A percentile compares a stretch with the other conserved stretches of the same genome.
Conservation (phyloP, 1,140 invertebrate genomes). For the Drosophila burlai region DNA sequence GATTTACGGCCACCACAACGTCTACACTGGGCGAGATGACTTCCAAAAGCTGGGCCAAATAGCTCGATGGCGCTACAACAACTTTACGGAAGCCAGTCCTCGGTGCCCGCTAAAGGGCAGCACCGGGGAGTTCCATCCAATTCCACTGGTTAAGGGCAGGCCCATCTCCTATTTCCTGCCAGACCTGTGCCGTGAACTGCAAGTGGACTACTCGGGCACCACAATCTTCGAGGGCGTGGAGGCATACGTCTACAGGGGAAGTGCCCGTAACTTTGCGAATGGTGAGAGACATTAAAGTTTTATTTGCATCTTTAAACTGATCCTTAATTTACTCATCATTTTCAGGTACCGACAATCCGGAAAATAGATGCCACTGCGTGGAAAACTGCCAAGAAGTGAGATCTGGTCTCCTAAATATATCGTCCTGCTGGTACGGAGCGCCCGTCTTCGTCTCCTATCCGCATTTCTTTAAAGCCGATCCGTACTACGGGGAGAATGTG, state of each 20-base stretch:
- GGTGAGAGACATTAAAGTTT: slow-evolving; percentile 83
- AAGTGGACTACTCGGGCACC: slow-evolving; percentile 87
- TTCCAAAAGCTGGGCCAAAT: slow-evolving; percentile 88
- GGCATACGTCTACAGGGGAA: slow-evolving; percentile 87
- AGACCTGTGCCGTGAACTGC: slow-evolving; percentile 89
- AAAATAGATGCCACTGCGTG: slow-evolving; percentile 58
- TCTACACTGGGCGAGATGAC: slow-evolving; percentile 88
- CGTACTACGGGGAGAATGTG: slow-evolving; percentile 88
- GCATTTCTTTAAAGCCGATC: slow-evolving; percentile 93
- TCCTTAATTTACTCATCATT: neutral
- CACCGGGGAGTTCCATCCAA: slow-evolving; percentile 91
- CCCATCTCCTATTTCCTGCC: slow-evolving; percentile 89
- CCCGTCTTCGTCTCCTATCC: slow-evolving; percentile 94
- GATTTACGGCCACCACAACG: slow-evolving; percentile 90
- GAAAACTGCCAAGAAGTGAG: slow-evolving; percentile 56
- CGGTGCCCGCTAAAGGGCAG: slow-evolving; percentile 88
- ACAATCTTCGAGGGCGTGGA: slow-evolving; percentile 86
- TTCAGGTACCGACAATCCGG: slow-evolving; percentile 56
- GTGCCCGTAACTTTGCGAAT: slow-evolving; percentile 87
- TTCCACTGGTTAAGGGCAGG: slow-evolving; percentile 86
- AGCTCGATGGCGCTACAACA: slow-evolving; percentile 89
- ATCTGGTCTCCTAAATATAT: slow-evolving; percentile 63
- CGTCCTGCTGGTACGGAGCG: slow-evolving; percentile 65
- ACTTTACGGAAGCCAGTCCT: slow-evolving; percentile 87
- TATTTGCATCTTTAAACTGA: neutral